Percentiles rank a stretch among this genome's conserved stretches.
Evolutionary conservation across 2,888 invertebrate species (phyloP).

Genomic region (Sialis fuliginosa): DNA sequence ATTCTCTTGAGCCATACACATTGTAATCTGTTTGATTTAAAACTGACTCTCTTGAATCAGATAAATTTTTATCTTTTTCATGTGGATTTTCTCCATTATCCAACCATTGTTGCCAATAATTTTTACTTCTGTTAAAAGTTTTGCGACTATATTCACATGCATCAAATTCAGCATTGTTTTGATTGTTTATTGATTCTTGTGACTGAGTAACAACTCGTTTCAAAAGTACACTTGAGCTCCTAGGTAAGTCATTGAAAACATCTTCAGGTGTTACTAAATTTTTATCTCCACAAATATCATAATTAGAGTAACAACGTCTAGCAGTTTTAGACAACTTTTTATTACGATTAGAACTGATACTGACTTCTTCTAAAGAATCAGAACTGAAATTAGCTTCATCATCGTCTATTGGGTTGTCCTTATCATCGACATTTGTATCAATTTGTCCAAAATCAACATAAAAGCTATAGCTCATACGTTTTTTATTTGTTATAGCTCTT

Average conservation of each 20-base stretch:
- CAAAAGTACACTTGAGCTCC: constrained; percentile 6
- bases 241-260: constrained; percentile 1
- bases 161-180: not conserved
- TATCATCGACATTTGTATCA: not conserved
- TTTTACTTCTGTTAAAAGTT: not conserved
- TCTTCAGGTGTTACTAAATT: constrained; percentile 13
- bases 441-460: constrained; percentile 11
- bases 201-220: constrained; percentile 3
- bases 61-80: not conserved
- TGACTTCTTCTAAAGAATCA: constrained; percentile 59
- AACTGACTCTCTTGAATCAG: no score
- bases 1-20: not conserved
- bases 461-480: constrained; percentile 12
- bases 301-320: constrained; percentile 56
- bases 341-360: constrained; percentile 21
- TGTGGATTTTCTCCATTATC: not conserved
- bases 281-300: constrained; percentile 44
- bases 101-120: not conserved
- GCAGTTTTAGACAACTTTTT: constrained; percentile 27
- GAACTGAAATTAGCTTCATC: constrained; percentile 61
- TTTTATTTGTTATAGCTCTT: not conserved
- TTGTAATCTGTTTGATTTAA: not conserved
- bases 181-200: constrained; percentile 1
- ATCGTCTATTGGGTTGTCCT: constrained; percentile 20
- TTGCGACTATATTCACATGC: not conserved